Percentiles rank a stretch among this genome's conserved stretches.
phyloP scores from a whole-genome alignment of 2,888 invertebrate genomes.

The Thereva unica region DNA sequence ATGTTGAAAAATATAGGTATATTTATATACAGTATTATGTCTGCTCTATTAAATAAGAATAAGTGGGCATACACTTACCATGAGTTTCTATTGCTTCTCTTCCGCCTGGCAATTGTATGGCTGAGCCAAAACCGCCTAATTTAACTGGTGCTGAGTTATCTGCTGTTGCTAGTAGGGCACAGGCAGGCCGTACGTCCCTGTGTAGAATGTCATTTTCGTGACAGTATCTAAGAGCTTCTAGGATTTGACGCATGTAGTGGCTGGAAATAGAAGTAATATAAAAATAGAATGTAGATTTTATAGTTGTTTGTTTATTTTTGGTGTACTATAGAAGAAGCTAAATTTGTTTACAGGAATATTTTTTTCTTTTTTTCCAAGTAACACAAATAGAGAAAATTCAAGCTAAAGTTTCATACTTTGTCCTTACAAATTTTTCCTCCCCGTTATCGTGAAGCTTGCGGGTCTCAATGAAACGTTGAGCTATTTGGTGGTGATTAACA shows the following conservation, averaged over 20 bases:
- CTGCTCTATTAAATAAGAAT: not conserved
- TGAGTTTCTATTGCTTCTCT: constrained; percentile 67
- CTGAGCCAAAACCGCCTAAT: constrained; percentile 95
- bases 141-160: constrained; percentile 99
- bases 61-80: constrained; percentile 55
- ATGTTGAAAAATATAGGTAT: no score
- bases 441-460: no score
- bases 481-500: no score
- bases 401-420: no score
- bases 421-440: no score
- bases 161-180: constrained; percentile 90
- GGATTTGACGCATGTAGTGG: constrained; percentile 98
- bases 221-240: constrained; percentile 96
- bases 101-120: constrained; percentile 85
- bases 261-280: constrained; percentile 61
- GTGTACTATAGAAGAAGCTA: no score
- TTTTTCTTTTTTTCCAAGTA: no score
- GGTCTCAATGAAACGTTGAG: no score
- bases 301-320: no score
- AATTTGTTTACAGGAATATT: no score
- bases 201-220: constrained; percentile 98
- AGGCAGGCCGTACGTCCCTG: constrained; percentile 96
- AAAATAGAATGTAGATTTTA: not conserved
- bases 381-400: no score
- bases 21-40: no score